Conservation (phyloP, 2,797 vertebrate species). For the Chiloscyllium punctatum region DNA sequence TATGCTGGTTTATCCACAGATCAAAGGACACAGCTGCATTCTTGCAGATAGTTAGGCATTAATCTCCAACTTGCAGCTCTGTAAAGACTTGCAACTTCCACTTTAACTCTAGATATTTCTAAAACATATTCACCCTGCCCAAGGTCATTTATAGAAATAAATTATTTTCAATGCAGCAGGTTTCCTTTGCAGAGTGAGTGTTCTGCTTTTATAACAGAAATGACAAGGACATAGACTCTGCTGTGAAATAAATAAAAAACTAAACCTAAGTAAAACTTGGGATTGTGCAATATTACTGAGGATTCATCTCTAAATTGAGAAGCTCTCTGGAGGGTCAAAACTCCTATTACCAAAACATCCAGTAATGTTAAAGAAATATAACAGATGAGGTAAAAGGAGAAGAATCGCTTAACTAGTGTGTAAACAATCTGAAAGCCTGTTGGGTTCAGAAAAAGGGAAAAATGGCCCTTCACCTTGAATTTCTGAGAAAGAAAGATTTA, state of each 20-base stretch:
- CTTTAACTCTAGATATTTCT: neutral
- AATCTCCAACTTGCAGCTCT: neutral
- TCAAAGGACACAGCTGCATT: neutral
- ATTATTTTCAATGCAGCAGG: neutral
- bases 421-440: neutral
- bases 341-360: neutral
- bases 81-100: neutral
- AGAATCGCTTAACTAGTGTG: neutral
- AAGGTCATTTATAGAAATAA: neutral
- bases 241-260: neutral
- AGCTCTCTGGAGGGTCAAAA: neutral
- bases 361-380: neutral
- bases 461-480: neutral
- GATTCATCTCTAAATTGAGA: neutral
- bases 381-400: neutral
- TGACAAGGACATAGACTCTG: neutral
- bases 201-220: neutral
- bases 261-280: neutral
- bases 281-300: neutral
- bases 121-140: neutral
- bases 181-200: neutral
- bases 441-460: neutral
- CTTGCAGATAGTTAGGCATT: neutral
- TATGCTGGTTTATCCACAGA: neutral
- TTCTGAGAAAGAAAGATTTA: neutral